Base-by-base conservation (phyloP, 2,113 vertebrate species). In the Sylvilagus bachmani region DNA sequence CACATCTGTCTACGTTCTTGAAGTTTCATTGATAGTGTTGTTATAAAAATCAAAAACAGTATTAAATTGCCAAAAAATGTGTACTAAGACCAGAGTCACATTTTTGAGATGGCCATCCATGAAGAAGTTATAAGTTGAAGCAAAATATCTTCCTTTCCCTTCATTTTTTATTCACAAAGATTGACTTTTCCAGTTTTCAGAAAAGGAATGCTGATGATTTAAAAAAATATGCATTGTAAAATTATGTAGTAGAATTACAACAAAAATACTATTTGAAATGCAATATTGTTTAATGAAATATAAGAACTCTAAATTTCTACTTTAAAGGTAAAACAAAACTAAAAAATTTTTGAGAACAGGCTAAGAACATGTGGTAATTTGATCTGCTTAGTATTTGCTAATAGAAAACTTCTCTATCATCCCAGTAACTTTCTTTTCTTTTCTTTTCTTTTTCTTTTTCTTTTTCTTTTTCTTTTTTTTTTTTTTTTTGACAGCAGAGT, bases 221-320 rank as follows among this genome's bases (percentile, higher is more conserved):
- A 70, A 75, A 70, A 7, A 85, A 86, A 79, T 49, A 33, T 6
- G 38, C 10, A 29, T 27, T 55, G 12, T 58, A n/a, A 49, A 61
- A n/a, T 90, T 87, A 64, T 8, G 85, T 93, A 64, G 62, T 3
- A 25, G 86, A 69, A 69, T 1, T 80, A 33, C 7, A 84, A 66
- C 19, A 87, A 62, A 78, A 80, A 11, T 38, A 78, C 25, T n/a
- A 24, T 19, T 14, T 10, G 31, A 3, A 93, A 74, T 21, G n/a
- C 2, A 90, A 70, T 64, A 61, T 93, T 90, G 6, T 62, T 71
- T 49, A 70, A 73, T 62, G n/a, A 69, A 55, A 61, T 51, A 27
- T 22, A 67, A 82, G 27, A 51, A 74, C 6, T 29, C 3, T n/a
- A 14, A 91, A 77, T 53, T 17, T 74, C 19, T 85, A 44, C 36